phyloP scores from a whole-genome alignment of 2,888 invertebrate species.

The Drosophila planitibia region DNA sequence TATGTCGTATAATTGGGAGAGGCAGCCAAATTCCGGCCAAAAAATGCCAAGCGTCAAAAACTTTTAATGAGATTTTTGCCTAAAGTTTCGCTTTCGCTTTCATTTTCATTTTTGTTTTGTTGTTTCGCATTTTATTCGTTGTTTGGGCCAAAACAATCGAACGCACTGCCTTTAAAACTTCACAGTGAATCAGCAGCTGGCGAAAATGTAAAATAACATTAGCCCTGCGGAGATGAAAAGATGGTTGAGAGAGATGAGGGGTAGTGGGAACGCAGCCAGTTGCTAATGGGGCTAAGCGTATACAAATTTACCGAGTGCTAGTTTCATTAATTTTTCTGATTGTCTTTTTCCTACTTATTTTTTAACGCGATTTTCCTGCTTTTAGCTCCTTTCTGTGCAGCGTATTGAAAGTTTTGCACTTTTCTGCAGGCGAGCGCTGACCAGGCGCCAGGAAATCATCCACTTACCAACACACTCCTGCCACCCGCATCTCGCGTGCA shows the following conservation, averaged over 20 bases:
- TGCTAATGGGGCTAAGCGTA: constrained; percentile 62
- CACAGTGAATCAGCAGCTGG: constrained; percentile 50
- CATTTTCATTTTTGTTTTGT: constrained; percentile 1
- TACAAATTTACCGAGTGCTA: constrained; percentile 66
- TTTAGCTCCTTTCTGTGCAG: not conserved
- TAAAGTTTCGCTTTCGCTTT: constrained; percentile 29
- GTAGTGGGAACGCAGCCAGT: not conserved
- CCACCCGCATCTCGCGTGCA: constrained; percentile 6
- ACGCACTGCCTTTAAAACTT: constrained; percentile 45
- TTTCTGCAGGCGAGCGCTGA: constrained; percentile 34
- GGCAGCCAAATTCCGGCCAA: constrained; percentile 41
- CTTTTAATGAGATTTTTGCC: constrained; percentile 73
- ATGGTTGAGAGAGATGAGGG: not conserved
- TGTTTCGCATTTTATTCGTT: constrained; percentile 29
- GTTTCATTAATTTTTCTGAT: constrained; percentile 24
- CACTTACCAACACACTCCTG: not conserved
- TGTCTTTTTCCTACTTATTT: constrained; percentile 7
- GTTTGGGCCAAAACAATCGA: constrained; percentile 60
- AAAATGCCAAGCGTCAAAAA: constrained; percentile 51
- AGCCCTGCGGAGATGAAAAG: constrained; percentile 20
- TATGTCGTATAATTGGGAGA: constrained; percentile 52
- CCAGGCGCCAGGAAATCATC: constrained; percentile 42
- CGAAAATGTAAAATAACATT: constrained; percentile 69
- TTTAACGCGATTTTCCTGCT: constrained; percentile 14
- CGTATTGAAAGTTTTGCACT: constrained; percentile 30